Evolutionary conservation across 92 coral and sea anemone genomes (phyloP), one percentile per base, ranked within the genome.

Genomic region (Hydrozoanthus gracilis): DNA sequence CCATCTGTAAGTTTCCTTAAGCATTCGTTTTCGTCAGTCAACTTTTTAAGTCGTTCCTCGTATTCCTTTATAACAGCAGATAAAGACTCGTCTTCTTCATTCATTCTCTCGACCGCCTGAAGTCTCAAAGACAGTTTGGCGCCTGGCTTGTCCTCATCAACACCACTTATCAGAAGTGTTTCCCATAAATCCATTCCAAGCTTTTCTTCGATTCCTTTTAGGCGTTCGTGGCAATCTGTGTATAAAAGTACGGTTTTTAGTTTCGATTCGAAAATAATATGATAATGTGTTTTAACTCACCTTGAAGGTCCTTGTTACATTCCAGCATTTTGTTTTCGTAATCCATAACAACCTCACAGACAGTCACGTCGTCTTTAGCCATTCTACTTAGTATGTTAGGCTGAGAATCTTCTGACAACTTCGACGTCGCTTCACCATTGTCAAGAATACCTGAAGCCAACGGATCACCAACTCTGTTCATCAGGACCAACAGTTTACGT

Each of bases 291-390:
- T 16, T 50, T 74, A 60, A 74, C 79, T 74, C 51, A 74, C 79
- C 79, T 74, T 74, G 14, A 48, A n/a, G 4, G 14, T 74, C 79
- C 56, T 74, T 51, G 54, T 78, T 10, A 46, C 66, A 56, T 17
- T 70, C 86, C 39, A 50, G 74, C 44, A 93, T 83, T 13, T 89
- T 82, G 49, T 54, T 74, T 87, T 93, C 96, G 55, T 93, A 93
- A 55, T 89, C 78, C n/a, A 71, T 84, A 44, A 93, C 49, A 45
- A 93, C 86, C 44, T 89, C 94, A 46, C 79, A 93, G 17, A 93
- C 78, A 72, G 96, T 91, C 39, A 51, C 76, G 14, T 90, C 73
- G 75, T 70, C 48, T 44, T 60, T 76, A 8, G 79, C 69, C 94
- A 93, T 93, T 48, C 84, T 89, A 14, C 16, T 44, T 46, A 92